A percentile compares a stretch with the other conserved stretches of the same genome.
phyloP scores from a whole-genome alignment of 2,797 vertebrate species.

The Anguilla marmorata region DNA sequence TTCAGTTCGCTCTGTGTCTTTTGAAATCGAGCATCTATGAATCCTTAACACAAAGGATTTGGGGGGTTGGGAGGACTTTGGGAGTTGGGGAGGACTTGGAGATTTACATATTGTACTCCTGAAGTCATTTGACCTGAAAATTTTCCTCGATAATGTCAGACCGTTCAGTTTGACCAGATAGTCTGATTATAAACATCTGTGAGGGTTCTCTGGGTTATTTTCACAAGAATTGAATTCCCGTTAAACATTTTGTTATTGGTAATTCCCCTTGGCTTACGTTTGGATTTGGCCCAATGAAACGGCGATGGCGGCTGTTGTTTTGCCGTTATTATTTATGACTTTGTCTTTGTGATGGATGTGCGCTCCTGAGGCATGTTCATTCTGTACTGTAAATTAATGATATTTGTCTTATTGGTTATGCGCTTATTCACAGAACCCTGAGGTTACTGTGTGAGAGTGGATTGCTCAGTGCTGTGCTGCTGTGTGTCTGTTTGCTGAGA shows the following conservation, averaged over 20 bases:
- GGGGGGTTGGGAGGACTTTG: too few species aligned
- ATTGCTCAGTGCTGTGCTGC: too few species aligned
- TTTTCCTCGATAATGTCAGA: too few species aligned
- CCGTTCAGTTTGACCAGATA: too few species aligned
- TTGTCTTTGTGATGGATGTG: not conserved
- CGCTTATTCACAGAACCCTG: not conserved
- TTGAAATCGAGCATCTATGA: not conserved
- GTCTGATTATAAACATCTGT: too few species aligned
- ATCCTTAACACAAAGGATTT: not conserved
- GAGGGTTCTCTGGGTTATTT: too few species aligned
- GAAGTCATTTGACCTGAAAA: too few species aligned
- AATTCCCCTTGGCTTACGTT: not conserved
- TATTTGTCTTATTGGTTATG: not conserved
- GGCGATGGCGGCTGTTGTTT: not conserved
- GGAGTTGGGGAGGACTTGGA: not conserved
- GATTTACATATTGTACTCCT: not conserved
- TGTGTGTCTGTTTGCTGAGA: too few species aligned
- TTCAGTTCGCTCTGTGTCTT: not conserved
- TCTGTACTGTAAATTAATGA: not conserved
- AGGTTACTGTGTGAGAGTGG: not conserved
- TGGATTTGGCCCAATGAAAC: not conserved
- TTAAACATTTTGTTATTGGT: not conserved
- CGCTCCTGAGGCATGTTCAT: not conserved
- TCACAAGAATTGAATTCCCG: too few species aligned
- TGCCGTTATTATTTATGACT: not conserved